Conservation (phyloP, 2,113 vertebrate genomes). For the Thalassoma bifasciatum region DNA sequence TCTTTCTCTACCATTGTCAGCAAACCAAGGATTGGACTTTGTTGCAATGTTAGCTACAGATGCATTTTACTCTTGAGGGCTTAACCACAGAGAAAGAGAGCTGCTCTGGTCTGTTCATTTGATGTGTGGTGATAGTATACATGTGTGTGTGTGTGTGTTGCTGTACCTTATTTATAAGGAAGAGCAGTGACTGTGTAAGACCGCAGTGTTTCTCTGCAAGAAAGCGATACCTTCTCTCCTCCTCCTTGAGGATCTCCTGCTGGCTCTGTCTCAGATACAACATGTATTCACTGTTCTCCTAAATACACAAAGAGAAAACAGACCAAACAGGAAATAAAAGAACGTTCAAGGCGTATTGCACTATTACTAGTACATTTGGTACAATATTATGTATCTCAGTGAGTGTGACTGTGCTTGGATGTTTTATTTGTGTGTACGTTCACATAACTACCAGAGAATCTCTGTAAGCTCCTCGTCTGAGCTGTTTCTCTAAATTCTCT, state of each 20-base stretch:
- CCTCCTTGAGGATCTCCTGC: slow-evolving; percentile 91
- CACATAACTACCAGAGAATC: slow-evolving; percentile 81
- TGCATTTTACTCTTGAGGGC: background rate
- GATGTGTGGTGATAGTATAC: background rate
- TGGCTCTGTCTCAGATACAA: slow-evolving; percentile 90
- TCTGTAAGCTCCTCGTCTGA: slow-evolving; percentile 86
- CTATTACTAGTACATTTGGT: background rate
- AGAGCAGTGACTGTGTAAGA: slow-evolving; percentile 83
- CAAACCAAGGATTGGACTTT: no score
- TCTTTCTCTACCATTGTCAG: no score
- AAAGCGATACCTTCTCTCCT: slow-evolving; percentile 95
- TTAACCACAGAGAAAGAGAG: background rate
- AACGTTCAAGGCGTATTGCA: no score
- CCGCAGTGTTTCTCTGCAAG: slow-evolving; percentile 94
- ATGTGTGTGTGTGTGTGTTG: slow-evolving; percentile 12
- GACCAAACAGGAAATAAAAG: slow-evolving; percentile 6
- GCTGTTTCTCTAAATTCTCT: slow-evolving; percentile 87
- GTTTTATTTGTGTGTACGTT: background rate
- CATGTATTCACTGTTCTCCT: slow-evolving; percentile 87
- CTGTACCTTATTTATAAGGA: slow-evolving; percentile 83
- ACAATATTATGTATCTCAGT: no score
- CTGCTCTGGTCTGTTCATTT: background rate
- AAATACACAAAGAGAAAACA: slow-evolving; percentile 19
- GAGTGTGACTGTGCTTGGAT: background rate
- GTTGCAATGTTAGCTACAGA: background rate